Evolutionary conservation across 2,888 invertebrate species (phyloP).

Genomic region (Pseudococcus longispinus): DNA sequence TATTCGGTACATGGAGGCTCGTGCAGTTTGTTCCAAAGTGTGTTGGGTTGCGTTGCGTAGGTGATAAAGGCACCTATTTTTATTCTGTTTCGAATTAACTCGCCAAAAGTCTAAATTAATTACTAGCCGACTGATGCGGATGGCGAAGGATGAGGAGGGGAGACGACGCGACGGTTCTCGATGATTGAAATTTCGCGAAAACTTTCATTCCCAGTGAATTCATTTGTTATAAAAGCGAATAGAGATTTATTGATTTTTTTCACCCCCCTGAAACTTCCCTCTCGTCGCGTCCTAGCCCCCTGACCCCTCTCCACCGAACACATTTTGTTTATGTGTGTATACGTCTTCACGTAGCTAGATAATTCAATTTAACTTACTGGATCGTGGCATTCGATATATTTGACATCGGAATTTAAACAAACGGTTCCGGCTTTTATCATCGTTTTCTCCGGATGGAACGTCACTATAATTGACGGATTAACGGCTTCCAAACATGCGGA

Average conservation of each 20-base stretch:
- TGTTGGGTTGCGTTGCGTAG: no score
- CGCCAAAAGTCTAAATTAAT: background rate
- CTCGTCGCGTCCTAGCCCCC: background rate
- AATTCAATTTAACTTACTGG: slow-evolving; percentile 42
- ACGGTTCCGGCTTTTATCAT: slow-evolving; percentile 65
- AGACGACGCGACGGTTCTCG: background rate
- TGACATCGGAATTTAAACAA: slow-evolving; percentile 43
- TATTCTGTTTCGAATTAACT: background rate
- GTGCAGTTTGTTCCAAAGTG: background rate
- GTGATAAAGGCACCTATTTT: background rate
- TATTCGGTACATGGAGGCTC: background rate
- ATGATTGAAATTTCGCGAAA: slow-evolving; percentile 13
- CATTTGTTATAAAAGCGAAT: background rate
- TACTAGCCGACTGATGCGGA: background rate
- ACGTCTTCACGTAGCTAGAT: background rate
- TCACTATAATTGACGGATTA: slow-evolving; percentile 75
- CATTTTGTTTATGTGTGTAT: background rate
- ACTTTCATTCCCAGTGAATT: background rate
- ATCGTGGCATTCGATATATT: slow-evolving; percentile 49
- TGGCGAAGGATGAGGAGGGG: background rate
- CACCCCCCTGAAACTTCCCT: background rate
- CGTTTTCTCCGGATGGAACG: slow-evolving; percentile 78
- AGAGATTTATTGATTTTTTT: slow-evolving; percentile 12
- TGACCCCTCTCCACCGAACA: background rate
- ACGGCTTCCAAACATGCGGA: slow-evolving; percentile 75